Evolutionary conservation across 92 coral and sea anemone genomes (phyloP).

Genomic region (Parazoanthus atlanticus): DNA sequence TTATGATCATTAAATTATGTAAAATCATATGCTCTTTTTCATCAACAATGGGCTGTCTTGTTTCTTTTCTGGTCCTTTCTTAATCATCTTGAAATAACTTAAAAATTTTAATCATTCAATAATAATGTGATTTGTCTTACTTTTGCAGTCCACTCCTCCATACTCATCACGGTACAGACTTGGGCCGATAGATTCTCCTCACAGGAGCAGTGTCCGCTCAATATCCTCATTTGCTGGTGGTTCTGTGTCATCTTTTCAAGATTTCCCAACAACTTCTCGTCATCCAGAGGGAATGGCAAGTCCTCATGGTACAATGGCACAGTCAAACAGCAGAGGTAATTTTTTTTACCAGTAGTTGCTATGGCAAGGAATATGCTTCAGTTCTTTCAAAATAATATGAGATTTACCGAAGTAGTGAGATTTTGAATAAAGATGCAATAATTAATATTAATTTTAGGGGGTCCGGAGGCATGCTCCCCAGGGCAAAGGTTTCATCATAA

Average conservation of each 20-base stretch:
- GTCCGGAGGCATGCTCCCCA: no score
- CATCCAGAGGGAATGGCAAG: conserved; percentile 65
- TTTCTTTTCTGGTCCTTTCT: no score
- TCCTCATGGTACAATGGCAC: conserved; percentile 79
- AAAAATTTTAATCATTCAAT: neutral
- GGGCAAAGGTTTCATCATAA: no score
- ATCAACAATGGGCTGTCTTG: no score
- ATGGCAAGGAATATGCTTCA: neutral
- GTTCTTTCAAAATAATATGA: neutral
- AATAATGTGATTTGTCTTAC: neutral
- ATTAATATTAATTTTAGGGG: no score
- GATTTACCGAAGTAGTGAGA: no score
- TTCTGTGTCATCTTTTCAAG: conserved; percentile 90
- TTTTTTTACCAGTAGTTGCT: neutral
- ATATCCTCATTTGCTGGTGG: conserved; percentile 78
- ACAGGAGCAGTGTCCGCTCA: conserved; percentile 82
- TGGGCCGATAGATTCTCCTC: conserved; percentile 70
- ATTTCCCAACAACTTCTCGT: conserved; percentile 64
- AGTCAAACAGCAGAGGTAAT: conserved; percentile 93
- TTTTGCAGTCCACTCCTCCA: conserved; percentile 63
- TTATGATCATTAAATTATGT: no score
- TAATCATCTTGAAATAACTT: no score
- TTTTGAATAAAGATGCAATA: no score
- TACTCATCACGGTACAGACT: conserved; percentile 63
- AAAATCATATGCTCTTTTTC: no score